Percentiles rank a stretch among this genome's conserved stretches.
Evolutionary conservation across 2,888 invertebrate genomes (phyloP).

Genomic region (Malacosoma neustria): DNA sequence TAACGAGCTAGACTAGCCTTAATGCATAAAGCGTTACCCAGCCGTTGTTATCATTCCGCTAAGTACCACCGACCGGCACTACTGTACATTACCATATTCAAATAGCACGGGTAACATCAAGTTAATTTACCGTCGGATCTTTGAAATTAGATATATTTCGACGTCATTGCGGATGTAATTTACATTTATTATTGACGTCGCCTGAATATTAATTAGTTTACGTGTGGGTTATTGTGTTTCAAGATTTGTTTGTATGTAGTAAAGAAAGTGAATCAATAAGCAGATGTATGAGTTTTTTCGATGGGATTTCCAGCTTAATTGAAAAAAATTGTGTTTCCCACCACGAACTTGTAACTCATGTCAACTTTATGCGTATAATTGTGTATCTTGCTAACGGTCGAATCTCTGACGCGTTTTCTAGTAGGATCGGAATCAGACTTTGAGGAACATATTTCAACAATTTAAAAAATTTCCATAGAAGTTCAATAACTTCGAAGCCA

Average conservation of each 20-base stretch:
- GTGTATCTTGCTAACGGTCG: too few species aligned
- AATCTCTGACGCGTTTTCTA: too few species aligned
- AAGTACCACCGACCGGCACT: slow-evolving; percentile 5
- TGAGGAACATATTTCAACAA: too few species aligned
- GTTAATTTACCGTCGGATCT: slow-evolving; percentile 39
- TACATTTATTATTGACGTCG: slow-evolving; percentile 38
- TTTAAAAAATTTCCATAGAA: too few species aligned
- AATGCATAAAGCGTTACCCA: neutral
- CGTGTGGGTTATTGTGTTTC: slow-evolving; percentile 4
- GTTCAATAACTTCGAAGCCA: too few species aligned
- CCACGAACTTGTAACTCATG: too few species aligned
- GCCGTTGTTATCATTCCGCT: neutral
- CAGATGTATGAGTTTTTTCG: too few species aligned
- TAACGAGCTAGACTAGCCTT: neutral
- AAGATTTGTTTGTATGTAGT: slow-evolving; percentile 11
- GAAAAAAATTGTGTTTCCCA: too few species aligned
- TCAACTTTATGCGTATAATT: too few species aligned
- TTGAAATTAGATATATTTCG: slow-evolving; percentile 48
- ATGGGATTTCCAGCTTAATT: too few species aligned
- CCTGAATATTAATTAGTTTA: slow-evolving; percentile 39
- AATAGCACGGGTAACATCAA: slow-evolving; percentile 29
- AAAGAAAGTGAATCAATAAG: too few species aligned
- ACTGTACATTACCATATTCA: slow-evolving; percentile 33
- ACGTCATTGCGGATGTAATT: slow-evolving; percentile 42
- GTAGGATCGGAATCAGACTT: too few species aligned